Evolutionary conservation across 2,113 vertebrate species (phyloP).

Genomic region (Sinocyclocheilus rhinocerous): DNA sequence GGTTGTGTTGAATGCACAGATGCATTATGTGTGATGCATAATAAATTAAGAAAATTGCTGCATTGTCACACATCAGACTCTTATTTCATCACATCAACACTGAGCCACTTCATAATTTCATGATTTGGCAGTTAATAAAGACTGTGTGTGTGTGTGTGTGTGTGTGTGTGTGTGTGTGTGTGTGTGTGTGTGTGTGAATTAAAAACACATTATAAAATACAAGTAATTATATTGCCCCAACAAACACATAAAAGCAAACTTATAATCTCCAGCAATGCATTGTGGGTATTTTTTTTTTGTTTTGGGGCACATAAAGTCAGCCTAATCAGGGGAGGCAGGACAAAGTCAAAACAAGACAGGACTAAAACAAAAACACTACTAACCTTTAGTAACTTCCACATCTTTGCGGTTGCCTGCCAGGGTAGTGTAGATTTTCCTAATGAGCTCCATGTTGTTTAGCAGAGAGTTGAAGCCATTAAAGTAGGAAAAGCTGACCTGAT

Average conservation of each 20-base stretch:
- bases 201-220: background rate
- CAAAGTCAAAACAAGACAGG: background rate
- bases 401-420: constrained; percentile 83
- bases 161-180: too few species aligned
- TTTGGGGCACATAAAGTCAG: background rate
- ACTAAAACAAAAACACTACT: background rate
- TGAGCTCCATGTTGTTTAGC: constrained; percentile 94
- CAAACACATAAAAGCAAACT: background rate
- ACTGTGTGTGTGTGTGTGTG: background rate
- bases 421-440: constrained; percentile 90
- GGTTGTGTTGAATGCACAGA: background rate
- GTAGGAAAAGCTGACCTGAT: constrained; percentile 91
- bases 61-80: constrained; percentile 6
- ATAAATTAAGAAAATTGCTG: background rate
- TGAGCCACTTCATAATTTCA: constrained; percentile 3
- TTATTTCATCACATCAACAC: background rate
- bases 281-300: background rate
- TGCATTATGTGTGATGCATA: background rate
- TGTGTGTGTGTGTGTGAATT: too few species aligned
- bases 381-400: constrained; percentile 88
- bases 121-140: constrained; percentile 1
- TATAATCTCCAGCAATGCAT: background rate
- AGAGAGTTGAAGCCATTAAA: constrained; percentile 91
- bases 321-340: constrained; percentile 35
- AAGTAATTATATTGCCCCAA: background rate